phyloP scores from a whole-genome alignment of 1,140 invertebrate species.

The Drosophila serrata region DNA sequence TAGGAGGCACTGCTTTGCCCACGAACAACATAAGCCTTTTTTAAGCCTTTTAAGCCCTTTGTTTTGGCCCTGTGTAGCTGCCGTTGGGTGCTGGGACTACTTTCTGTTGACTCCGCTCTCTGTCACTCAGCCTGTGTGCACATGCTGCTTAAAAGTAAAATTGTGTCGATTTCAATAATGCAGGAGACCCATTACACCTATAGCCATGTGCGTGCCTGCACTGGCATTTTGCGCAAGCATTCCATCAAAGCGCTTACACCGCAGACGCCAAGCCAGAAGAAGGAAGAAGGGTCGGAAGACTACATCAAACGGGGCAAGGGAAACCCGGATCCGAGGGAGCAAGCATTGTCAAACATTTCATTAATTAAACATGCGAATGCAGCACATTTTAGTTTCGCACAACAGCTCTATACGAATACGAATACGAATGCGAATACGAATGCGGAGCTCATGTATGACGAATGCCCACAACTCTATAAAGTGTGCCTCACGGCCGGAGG shows the following conservation, averaged over 20 bases:
- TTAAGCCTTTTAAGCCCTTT: too few species aligned
- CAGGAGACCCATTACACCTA: constrained; percentile 76
- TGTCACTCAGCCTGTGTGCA: constrained; percentile 66
- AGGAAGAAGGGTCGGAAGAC: constrained; percentile 10
- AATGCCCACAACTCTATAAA: constrained; percentile 52
- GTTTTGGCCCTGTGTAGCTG: constrained; percentile 4
- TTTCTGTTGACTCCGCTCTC: constrained; percentile 43
- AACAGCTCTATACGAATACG: constrained; percentile 49
- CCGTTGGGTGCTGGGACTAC: constrained; percentile 2
- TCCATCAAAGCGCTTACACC: constrained; percentile 77
- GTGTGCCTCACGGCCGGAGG: constrained; percentile 54
- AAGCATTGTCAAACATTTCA: constrained; percentile 80
- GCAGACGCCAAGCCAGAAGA: constrained; percentile 59
- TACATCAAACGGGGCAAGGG: too few species aligned
- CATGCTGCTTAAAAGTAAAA: constrained; percentile 82
- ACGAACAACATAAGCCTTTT: too few species aligned
- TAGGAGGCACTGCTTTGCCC: too few species aligned
- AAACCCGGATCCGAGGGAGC: neutral
- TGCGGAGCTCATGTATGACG: constrained; percentile 12
- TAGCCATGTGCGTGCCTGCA: constrained; percentile 66
- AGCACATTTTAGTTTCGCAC: constrained; percentile 78
- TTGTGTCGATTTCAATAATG: constrained; percentile 84
- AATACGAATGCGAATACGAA: neutral
- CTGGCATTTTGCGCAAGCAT: constrained; percentile 75
- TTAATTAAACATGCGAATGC: constrained; percentile 83